These are phyloP conservation scores for Cinclus mexicanus DNA, from an alignment of 2,113 vertebrate species.

Conservation along the genomic window DNA sequence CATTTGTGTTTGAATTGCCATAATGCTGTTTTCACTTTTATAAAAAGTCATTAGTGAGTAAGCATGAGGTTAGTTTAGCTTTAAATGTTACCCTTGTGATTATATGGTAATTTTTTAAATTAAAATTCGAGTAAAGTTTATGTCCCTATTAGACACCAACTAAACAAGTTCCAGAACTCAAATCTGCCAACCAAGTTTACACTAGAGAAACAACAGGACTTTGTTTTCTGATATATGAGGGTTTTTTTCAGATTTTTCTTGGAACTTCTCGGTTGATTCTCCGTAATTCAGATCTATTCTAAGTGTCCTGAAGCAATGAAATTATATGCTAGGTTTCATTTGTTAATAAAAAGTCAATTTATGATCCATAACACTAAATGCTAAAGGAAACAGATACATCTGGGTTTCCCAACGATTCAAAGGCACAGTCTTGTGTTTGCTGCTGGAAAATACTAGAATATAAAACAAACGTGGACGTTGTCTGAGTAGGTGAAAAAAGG, in stretches of 20 bases:
- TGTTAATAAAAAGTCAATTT: neutral
- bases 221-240: neutral
- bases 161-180: neutral
- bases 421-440: neutral
- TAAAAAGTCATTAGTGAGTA: constrained; percentile 25
- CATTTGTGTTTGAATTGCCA: neutral
- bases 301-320: neutral
- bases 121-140: neutral
- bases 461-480: neutral
- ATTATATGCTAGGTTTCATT: neutral
- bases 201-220: neutral
- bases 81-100: constrained; percentile 18
- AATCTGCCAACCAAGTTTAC: neutral
- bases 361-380: neutral
- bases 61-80: neutral
- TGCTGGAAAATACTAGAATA: neutral
- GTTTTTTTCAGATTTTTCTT: neutral
- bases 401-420: neutral
- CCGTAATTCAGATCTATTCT: neutral
- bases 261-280: neutral
- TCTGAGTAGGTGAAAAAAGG: neutral
- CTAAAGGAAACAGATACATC: neutral
- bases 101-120: neutral
- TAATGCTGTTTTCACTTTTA: constrained; percentile 33
- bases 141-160: neutral